Conservation (phyloP, 35 echinoderm and acorn worm species). For the Apostichopus japonicus region DNA sequence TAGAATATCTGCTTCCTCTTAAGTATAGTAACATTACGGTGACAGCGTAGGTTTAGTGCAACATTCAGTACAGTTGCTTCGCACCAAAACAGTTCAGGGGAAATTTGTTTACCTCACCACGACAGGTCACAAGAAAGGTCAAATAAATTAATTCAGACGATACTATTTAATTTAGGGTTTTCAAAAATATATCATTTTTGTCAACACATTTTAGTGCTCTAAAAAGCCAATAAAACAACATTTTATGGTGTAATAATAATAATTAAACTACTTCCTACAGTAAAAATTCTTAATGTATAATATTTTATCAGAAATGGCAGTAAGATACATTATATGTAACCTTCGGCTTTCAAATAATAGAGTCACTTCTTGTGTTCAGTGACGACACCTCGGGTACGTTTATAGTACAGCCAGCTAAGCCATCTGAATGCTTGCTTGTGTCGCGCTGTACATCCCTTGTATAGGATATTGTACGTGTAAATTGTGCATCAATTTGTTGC, state of each 20-base stretch:
- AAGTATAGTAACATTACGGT: constrained; percentile 16
- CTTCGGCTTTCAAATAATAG: not conserved
- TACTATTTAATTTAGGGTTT: not conserved
- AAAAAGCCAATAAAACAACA: too few species aligned
- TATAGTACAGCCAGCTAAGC: not conserved
- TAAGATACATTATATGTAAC: not conserved
- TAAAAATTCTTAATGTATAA: not conserved
- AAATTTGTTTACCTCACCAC: constrained; percentile 53
- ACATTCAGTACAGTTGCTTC: not conserved
- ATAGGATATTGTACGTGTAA: not conserved
- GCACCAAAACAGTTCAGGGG: constrained; percentile 35
- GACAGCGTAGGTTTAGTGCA: not conserved
- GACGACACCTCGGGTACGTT: constrained; percentile 30
- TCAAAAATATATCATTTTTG: too few species aligned
- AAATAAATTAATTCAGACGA: constrained; percentile 28
- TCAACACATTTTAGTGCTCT: too few species aligned
- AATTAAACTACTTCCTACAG: not conserved
- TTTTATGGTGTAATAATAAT: not conserved
- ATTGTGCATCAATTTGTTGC: not conserved
- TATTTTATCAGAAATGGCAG: not conserved
- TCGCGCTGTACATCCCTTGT: not conserved
- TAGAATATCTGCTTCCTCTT: not conserved
- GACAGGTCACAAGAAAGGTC: constrained; percentile 32
- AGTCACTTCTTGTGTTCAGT: constrained; percentile 37
- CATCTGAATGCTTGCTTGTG: not conserved